Evolutionary conservation across 2,113 vertebrate genomes (phyloP), one percentile per base, ranked within the genome.

Genomic region (Thunnus maccoyii): DNA sequence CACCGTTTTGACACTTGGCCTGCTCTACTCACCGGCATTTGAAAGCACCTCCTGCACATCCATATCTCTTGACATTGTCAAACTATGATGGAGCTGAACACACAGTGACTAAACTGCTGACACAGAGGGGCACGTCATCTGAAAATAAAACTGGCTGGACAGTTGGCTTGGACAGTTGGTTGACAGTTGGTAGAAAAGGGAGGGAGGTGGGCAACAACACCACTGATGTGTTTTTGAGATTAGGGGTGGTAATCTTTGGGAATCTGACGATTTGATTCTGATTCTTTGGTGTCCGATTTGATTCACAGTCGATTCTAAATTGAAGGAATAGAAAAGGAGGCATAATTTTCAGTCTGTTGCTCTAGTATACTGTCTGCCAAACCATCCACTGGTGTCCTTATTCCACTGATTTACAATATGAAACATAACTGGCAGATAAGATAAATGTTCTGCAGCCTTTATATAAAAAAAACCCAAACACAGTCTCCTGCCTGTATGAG

Each of bases 121-220:
- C 84, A 90, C 82, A 82, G 73, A 80, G 46, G 20, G 78, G 76
- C 65, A 61, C 36, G 74, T 91, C 86, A 86, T 88, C 54, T 65
- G 66, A 80, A 88, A 79, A 78, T 69, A 72, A 74, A 78, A 76
- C 88, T 15, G 83, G 77, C 70, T 8, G 27, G 80, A 88, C 88
- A 89, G 88, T 89, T 87, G 91, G 83, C 85, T 15, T 3, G 68
- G 80, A 90, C 86, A 92, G 88, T 83, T 88, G 90, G 91, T 67
- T 65, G 80, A 88, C 84, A 89, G 87, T 90, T 90, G 88, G 91
- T 56, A 71, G 84, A 63, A 81, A 83, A 73, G 61, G 89, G 80
- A 80, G 82, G 83, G 65, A 82, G 61, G 20, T 69, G 70, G 71
- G 66, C 67, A 80, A 66, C 80, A 5, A 52, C 82, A 27, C 20